Conservation (phyloP, 2,113 vertebrate species). For the Pelmatolapia mariae region DNA sequence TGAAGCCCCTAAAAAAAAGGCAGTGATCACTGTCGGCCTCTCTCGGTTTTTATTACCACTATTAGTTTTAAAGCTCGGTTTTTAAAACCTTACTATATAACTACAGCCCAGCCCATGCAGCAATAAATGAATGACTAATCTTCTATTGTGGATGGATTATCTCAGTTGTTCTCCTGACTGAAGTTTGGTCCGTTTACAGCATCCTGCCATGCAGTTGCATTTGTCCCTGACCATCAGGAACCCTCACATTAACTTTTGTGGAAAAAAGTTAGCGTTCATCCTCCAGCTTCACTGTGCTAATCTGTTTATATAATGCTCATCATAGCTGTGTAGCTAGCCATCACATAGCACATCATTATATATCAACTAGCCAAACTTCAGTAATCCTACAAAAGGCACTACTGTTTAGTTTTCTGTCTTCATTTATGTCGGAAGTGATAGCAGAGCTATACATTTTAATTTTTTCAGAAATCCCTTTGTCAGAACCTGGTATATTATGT, state of each 20-base stretch:
- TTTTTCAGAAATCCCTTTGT: accelerated
- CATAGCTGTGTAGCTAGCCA: background rate
- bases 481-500: background rate
- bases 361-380: background rate
- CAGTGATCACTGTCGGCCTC: background rate
- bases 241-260: background rate
- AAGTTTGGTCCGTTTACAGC: background rate
- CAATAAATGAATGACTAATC: background rate
- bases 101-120: background rate
- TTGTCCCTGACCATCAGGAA: background rate
- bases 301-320: background rate
- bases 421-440: accelerated
- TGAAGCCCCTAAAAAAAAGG: too few relatives aligned
- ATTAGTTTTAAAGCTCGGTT: background rate
- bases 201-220: background rate
- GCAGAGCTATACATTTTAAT: accelerated
- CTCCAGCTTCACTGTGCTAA: background rate
- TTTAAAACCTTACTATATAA: background rate
- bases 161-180: background rate
- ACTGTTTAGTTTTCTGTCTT: accelerated
- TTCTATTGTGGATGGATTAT: background rate
- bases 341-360: background rate
- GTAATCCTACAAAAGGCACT: accelerated
- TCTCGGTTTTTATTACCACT: too few relatives aligned
- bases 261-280: background rate